Evolutionary conservation across 2,797 vertebrate genomes (phyloP), one percentile per base, ranked within the genome.

Genomic region (Onychomys arenicola): DNA sequence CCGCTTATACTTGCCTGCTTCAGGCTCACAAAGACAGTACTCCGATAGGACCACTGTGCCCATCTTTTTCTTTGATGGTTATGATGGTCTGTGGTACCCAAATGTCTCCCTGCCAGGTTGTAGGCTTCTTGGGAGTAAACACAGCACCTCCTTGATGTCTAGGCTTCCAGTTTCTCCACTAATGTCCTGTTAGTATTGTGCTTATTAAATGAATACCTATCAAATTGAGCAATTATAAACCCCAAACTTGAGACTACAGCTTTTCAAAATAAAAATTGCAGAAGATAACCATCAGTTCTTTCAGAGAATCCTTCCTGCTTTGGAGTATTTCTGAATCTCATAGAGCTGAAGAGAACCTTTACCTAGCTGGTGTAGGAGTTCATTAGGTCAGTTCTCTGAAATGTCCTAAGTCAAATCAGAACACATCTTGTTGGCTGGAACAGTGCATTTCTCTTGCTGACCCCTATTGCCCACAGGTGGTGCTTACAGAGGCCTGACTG

Each of bases 311-410:
- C 16, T 19, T 88, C 52, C 81, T 65, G 29, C 73, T 91, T 65
- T 82, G 84, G 52, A 84, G 34, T n/a, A 89, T 49, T 78, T 94
- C 37, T 84, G 59, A 89, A 81, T 52, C 32, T 85, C 27, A 65
- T 0, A 7, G 34, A 67, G 10, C 52, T 63, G 69, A 49, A 43
- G 0, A 65, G 65, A 82, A 89, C 63, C 76, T 67, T 88, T 82
- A 96, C 71, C 27, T 83, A 43, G 6, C 49, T 75, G 55, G 59
- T 46, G 63, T 32, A 77, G 65, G 85, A 4, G 23, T 89, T 89
- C 46, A 82, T 73, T 61, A 91, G 75, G 32, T 90, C 78, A 95
- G 21, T 91, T 76, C 76, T 96, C 87, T 89, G 90, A 82, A 89
- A 91, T 73, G 3, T 73, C 77, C 43, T 92, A 67, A 91, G 76